These are phyloP conservation scores for Beris morrisii DNA, from an alignment of 2,888 invertebrate genomes.

Conservation along the genomic window DNA sequence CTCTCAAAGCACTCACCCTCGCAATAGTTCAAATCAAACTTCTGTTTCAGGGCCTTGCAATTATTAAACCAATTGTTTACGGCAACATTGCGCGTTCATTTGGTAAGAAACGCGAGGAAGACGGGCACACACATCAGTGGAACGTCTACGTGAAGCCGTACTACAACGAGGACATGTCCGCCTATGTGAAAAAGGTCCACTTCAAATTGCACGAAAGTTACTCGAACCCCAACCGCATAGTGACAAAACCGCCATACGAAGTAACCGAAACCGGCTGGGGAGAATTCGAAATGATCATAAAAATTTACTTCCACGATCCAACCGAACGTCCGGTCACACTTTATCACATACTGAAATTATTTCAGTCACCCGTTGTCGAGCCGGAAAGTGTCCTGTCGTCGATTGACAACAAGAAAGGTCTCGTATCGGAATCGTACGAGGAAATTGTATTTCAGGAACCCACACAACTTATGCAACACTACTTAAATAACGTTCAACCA, in stretches of 20 bases:
- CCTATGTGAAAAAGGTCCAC: conserved; percentile 92
- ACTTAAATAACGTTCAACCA: conserved; percentile 75
- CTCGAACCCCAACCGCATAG: conserved; percentile 87
- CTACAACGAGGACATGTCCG: conserved; percentile 89
- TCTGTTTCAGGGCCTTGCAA: conserved; percentile 71
- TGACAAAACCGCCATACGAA: conserved; percentile 95
- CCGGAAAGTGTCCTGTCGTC: conserved; percentile 44
- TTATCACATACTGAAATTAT: conserved; percentile 92
- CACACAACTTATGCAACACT: conserved; percentile 86
- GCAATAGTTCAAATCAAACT: neutral
- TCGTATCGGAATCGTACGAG: conserved; percentile 93
- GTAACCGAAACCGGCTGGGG: conserved; percentile 99
- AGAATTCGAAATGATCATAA: conserved; percentile 97
- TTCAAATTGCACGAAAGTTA: conserved; percentile 99
- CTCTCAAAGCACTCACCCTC: too few species aligned
- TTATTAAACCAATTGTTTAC: conserved; percentile 94
- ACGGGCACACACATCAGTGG: conserved; percentile 99
- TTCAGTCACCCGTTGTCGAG: conserved; percentile 73
- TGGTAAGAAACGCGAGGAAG: conserved; percentile 94
- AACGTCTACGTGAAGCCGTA: conserved; percentile 95
- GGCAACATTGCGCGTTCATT: conserved; percentile 95
- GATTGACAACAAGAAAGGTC: conserved; percentile 65
- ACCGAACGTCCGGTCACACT: conserved; percentile 88
- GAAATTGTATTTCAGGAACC: conserved; percentile 94
- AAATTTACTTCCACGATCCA: conserved; percentile 95